Base-by-base conservation (phyloP, 2,113 vertebrate genomes). In the Amblyornis subalaris region DNA sequence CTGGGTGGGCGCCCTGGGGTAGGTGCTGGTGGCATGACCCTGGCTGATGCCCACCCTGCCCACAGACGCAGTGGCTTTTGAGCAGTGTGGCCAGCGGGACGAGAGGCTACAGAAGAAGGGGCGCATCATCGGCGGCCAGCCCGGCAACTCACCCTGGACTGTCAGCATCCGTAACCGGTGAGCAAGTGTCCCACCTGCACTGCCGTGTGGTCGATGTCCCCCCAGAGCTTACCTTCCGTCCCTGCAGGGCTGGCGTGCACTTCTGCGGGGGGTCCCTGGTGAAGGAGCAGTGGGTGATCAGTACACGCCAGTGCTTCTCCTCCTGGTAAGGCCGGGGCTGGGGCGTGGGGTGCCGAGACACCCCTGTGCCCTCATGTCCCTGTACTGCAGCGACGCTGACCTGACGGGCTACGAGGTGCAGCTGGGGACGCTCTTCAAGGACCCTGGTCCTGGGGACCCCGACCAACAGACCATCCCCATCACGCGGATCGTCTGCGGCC, bases 201-300 rank as follows among this genome's bases (percentile, higher is more conserved):
- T 2, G 28, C 35, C 4, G 0, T 0, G 0, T 3, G 3, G 17
- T 38, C 29, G 4, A 20, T 4, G 2, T 18, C 5, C 7, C 7
- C 8, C 29, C 0, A 31, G 55, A 36, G 21, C 89, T 93, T 60
- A 94, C 6, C 16, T 9, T 38, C 53, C 13, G 23, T 70, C 95
- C 44, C 47, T 60, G 8, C 97, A 99, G 99, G 95, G 98, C 98
- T 18, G 98, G 99, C 17, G 94, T 98, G 74, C 99, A 99, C 97
- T 99, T 99, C 98, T 99, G 99, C 7, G 99, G 99, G 33, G 99
- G 99, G 3, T 98, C 99, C 45, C 94, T 99, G 90, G 99, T 99
- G 86, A 98, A 98, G 91, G 97, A 98, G 90, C 98, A 98, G 96
- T 99, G 99, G 99, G 98, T 99, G 88, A 98, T 99, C 98, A 99